A percentile compares a stretch with the other conserved stretches of the same genome.
These are phyloP conservation scores for Gambelia wislizenii DNA, from an alignment of 2,797 vertebrate species.

Conservation along the genomic window DNA sequence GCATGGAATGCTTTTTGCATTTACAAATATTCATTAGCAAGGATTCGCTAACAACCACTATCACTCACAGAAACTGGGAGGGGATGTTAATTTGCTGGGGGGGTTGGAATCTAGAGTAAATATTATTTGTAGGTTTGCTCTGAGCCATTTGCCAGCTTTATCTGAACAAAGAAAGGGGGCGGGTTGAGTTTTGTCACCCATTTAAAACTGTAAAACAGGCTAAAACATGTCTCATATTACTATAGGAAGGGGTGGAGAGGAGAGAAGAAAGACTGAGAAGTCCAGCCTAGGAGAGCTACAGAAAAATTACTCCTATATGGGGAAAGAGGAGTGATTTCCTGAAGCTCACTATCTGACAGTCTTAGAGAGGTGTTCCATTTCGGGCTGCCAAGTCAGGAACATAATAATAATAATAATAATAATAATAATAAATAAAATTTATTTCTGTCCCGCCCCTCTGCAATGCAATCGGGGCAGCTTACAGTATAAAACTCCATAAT, in stretches of 20 bases:
- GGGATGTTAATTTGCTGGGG: conserved; percentile 28
- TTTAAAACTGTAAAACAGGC: not conserved
- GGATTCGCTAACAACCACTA: conserved; percentile 56
- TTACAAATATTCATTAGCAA: conserved; percentile 71
- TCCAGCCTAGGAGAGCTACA: too few relatives aligned
- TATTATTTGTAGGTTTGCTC: conserved; percentile 68
- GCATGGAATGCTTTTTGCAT: conserved; percentile 53
- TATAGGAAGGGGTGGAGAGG: not conserved
- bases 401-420: too few relatives aligned
- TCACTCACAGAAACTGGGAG: conserved; percentile 13
- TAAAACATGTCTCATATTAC: fast-evolving
- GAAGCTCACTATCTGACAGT: too few relatives aligned
- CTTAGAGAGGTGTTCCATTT: too few relatives aligned
- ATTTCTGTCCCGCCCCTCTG: too few relatives aligned
- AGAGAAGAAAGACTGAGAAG: too few relatives aligned
- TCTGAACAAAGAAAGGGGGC: conserved; percentile 50
- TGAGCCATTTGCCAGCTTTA: conserved; percentile 52
- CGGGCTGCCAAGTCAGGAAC: too few relatives aligned
- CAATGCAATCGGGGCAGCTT: too few relatives aligned
- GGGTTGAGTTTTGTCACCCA: fast-evolving
- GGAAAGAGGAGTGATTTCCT: too few relatives aligned
- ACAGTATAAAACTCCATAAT: too few relatives aligned
- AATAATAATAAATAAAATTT: too few relatives aligned
- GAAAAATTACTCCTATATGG: too few relatives aligned
- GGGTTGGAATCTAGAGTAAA: conserved; percentile 46